Conservation (phyloP, 1,140 invertebrate genomes). For the Drosophila sturtevanti region DNA sequence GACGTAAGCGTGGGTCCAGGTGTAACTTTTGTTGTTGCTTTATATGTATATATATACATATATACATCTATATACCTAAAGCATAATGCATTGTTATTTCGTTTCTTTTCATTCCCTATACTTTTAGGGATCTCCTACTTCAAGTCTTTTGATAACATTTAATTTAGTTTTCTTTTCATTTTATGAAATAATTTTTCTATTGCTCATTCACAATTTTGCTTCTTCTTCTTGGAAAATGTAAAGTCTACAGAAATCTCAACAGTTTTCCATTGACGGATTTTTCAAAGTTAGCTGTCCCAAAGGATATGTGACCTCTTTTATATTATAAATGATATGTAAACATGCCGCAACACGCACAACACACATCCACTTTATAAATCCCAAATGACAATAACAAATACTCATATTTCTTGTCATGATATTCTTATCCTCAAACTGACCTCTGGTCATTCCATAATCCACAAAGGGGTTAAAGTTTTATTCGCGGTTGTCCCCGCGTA, state of each 20-base stretch:
- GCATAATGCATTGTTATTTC: constrained; percentile 57
- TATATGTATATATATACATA: constrained; percentile 13
- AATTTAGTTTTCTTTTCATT: constrained; percentile 44
- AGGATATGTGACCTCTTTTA: constrained; percentile 17
- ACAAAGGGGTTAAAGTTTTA: constrained; percentile 55
- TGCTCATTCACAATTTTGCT: not conserved
- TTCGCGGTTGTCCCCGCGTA: constrained; percentile 60
- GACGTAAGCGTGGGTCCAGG: constrained; percentile 67
- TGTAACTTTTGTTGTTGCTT: constrained; percentile 61
- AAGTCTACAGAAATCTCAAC: not conserved
- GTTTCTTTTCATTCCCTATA: constrained; percentile 24
- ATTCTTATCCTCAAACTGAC: constrained; percentile 39
- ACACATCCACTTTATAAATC: constrained; percentile 10
- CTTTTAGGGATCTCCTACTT: constrained; percentile 12
- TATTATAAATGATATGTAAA: constrained; percentile 69
- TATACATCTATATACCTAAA: not conserved
- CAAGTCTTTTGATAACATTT: constrained; percentile 53
- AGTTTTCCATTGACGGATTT: constrained; percentile 1
- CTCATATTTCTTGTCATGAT: constrained; percentile 55
- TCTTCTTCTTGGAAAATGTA: constrained; percentile 8
- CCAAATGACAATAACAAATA: constrained; percentile 65
- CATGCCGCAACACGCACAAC: constrained; percentile 50
- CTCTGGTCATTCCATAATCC: constrained; percentile 32
- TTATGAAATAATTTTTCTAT: constrained; percentile 54
- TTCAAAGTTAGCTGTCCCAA: constrained; percentile 27